Evolutionary conservation across 1,140 invertebrate genomes (phyloP).

Genomic region (Hypsibius dujardini): DNA sequence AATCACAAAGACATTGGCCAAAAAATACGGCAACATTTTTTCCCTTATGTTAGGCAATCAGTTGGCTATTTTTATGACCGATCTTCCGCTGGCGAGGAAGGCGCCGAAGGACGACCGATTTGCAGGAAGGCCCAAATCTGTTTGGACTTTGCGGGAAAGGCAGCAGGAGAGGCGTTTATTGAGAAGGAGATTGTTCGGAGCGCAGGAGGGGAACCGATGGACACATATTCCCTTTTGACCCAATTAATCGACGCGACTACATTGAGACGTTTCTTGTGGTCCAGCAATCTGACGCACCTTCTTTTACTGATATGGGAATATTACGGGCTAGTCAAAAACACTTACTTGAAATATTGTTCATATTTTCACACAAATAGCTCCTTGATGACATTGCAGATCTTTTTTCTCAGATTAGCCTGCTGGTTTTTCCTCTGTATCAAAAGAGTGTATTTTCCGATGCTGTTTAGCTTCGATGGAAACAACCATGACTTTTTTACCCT

Average conservation of each 20-base stretch:
- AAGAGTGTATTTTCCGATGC: neutral
- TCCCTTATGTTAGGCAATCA: neutral
- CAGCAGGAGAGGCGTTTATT: neutral
- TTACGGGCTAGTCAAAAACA: too few relatives aligned
- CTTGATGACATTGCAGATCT: neutral
- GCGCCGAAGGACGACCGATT: neutral
- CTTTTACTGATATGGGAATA: too few relatives aligned
- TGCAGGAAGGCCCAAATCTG: neutral
- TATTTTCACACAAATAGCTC: neutral
- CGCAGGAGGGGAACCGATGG: neutral
- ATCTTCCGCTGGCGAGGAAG: neutral
- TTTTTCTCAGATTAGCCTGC: neutral
- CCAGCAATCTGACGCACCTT: neutral
- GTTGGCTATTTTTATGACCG: neutral
- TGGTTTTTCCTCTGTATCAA: too few relatives aligned
- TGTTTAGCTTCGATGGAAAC: conserved; percentile 28
- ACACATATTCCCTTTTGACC: conserved; percentile 34
- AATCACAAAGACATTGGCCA: neutral
- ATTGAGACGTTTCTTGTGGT: conserved; percentile 64
- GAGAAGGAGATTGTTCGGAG: neutral
- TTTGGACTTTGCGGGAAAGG: too few relatives aligned
- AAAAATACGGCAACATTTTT: neutral
- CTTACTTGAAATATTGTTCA: too few relatives aligned
- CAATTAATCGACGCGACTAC: conserved; percentile 50
- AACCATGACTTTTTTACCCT: conserved; percentile 29